These are phyloP conservation scores for Nebria salina DNA, from an alignment of 2,888 invertebrate genomes.

Conservation along the genomic window DNA sequence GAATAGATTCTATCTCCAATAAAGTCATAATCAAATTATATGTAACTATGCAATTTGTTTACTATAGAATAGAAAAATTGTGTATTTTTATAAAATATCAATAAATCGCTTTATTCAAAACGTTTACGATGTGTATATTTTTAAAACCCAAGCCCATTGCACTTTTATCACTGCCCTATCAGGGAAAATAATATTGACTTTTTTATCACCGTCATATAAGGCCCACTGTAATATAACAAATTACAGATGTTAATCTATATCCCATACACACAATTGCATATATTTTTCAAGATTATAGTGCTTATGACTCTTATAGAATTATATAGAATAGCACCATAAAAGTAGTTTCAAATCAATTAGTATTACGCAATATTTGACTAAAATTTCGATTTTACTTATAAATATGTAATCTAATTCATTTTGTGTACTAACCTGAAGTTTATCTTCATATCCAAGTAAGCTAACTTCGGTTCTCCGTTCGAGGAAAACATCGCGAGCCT, in stretches of 20 bases:
- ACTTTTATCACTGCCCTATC: conserved; percentile 60
- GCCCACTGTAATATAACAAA: conserved; percentile 63
- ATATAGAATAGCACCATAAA: too few species aligned
- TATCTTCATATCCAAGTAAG: conserved; percentile 20
- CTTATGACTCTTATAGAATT: too few species aligned
- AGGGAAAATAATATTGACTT: conserved; percentile 60
- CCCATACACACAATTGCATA: too few species aligned
- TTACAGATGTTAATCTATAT: neutral
- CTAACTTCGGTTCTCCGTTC: conserved; percentile 24
- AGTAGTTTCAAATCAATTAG: too few species aligned
- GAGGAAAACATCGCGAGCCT: conserved; percentile 57
- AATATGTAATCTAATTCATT: neutral
- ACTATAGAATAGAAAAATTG: neutral
- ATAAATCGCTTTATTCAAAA: conserved; percentile 3
- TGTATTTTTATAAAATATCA: conserved; percentile 8
- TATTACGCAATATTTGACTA: too few species aligned
- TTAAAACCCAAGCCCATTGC: conserved; percentile 64
- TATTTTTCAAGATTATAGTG: too few species aligned
- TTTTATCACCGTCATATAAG: conserved; percentile 54
- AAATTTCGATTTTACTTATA: too few species aligned
- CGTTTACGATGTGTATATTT: conserved; percentile 49
- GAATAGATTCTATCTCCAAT: conserved; percentile 14
- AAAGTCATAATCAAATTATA: neutral
- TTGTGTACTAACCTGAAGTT: conserved; percentile 26
- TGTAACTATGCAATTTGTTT: neutral